Conservation (phyloP, 2,113 vertebrate species). For the Phalacrocorax aristotelis region DNA sequence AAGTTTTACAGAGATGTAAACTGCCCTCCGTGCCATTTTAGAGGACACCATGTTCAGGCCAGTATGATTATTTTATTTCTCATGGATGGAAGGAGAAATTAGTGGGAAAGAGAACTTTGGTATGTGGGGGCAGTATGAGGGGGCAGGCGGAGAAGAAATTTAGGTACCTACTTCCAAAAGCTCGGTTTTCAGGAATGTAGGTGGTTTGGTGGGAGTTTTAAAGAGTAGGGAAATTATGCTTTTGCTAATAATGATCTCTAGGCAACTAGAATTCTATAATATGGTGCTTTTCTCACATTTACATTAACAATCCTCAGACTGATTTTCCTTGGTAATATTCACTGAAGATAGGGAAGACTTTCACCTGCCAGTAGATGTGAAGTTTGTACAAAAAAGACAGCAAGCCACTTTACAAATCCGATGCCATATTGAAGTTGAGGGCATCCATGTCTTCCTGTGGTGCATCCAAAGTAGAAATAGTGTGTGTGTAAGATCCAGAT, state of each 20-base stretch:
- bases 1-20: background rate
- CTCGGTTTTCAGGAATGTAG: background rate
- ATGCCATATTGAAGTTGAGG: background rate
- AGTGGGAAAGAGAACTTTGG: background rate
- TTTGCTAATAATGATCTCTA: constrained; percentile 50
- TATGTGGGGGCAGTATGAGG: background rate
- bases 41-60: background rate
- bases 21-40: background rate
- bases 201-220: constrained; percentile 52
- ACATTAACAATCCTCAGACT: background rate
- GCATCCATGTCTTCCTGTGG: background rate
- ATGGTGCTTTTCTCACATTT: background rate
- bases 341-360: background rate
- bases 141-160: background rate
- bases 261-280: constrained; percentile 22
- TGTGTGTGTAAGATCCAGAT: background rate
- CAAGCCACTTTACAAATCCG: background rate
- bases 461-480: background rate
- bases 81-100: background rate
- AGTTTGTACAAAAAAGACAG: background rate
- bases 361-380: background rate
- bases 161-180: background rate
- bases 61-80: background rate
- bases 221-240: background rate
- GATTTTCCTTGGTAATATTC: background rate